Conservation (phyloP, 2,797 vertebrate genomes). For the Limnodromus scolopaceus region DNA sequence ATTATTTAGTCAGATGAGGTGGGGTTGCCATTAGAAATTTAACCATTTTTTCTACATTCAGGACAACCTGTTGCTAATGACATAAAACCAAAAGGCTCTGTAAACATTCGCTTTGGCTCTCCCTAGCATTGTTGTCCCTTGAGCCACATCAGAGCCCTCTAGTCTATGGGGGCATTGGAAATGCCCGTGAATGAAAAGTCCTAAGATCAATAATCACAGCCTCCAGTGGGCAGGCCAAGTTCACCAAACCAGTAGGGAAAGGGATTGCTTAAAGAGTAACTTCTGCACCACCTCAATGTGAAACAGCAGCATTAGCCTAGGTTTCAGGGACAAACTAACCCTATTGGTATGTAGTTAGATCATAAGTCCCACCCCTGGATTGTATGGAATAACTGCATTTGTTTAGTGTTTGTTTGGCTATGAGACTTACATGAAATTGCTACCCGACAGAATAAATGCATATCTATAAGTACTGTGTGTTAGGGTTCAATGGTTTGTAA, state of each 20-base stretch:
- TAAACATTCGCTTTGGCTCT: not conserved
- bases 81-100: not conserved
- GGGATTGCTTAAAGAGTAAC: not conserved
- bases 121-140: not conserved
- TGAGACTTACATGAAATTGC: not conserved
- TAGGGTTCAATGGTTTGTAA: not conserved
- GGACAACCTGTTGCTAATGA: not conserved
- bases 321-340: not conserved
- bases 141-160: not conserved
- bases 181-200: not conserved
- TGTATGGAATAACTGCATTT: not conserved
- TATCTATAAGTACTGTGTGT: not conserved
- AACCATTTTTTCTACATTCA: not conserved
- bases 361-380: too few relatives aligned
- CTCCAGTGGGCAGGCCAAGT: not conserved
- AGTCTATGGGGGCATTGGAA: not conserved
- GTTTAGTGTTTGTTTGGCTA: not conserved
- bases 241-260: not conserved
- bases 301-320: not conserved
- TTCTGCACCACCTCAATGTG: not conserved
- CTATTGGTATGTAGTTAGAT: not conserved
- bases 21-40: not conserved
- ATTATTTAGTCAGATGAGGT: not conserved
- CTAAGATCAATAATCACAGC: not conserved
- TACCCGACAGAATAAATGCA: not conserved